These are phyloP conservation scores for Vesta saturnalis DNA, from an alignment of 2,888 invertebrate species.

Conservation along the genomic window DNA sequence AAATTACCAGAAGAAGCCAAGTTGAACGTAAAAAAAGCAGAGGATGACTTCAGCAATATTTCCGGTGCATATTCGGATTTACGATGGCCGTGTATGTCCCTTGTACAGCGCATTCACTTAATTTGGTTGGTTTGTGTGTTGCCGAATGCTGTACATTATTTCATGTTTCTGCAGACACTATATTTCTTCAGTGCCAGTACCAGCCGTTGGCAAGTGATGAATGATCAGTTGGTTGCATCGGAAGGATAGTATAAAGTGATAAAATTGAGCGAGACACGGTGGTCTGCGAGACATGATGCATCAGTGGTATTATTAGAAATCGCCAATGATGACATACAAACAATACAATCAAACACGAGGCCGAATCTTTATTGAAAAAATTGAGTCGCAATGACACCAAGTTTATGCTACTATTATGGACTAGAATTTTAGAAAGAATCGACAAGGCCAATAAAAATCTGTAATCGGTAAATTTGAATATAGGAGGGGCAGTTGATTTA, in stretches of 20 bases:
- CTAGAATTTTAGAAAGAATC: background rate
- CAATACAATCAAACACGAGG: background rate
- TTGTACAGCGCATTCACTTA: background rate
- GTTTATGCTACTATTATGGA: background rate
- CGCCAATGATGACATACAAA: background rate
- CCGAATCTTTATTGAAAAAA: background rate
- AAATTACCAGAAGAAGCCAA: background rate
- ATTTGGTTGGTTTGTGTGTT: slow-evolving; percentile 9
- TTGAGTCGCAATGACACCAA: background rate
- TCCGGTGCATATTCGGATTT: background rate
- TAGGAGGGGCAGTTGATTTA: background rate
- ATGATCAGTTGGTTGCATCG: background rate
- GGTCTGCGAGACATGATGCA: background rate
- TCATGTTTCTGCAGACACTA: background rate
- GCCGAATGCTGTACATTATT: slow-evolving; percentile 24
- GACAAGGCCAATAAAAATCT: background rate
- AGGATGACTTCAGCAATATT: slow-evolving; percentile 43
- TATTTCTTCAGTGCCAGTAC: background rate
- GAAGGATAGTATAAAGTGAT: background rate
- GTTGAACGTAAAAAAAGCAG: too few relatives aligned
- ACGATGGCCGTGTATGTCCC: background rate
- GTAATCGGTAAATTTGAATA: background rate
- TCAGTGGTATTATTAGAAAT: background rate
- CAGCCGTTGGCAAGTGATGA: background rate
- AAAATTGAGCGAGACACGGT: background rate